phyloP scores from a whole-genome alignment of 2,888 invertebrate species.

The Synanthedon tipuliformis region DNA sequence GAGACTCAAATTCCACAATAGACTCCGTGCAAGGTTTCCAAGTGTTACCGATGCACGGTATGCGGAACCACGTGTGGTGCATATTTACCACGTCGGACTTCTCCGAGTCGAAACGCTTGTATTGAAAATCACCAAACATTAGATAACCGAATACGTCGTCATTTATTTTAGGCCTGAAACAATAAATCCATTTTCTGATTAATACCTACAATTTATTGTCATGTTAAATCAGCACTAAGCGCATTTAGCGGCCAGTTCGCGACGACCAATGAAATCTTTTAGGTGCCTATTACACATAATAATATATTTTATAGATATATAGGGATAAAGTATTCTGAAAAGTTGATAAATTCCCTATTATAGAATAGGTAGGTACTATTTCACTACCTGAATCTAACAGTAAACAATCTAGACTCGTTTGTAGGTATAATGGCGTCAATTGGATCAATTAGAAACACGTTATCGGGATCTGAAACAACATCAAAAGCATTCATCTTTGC shows the following conservation, averaged over 20 bases:
- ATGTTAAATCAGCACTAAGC: too few relatives aligned
- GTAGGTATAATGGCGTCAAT: conserved; percentile 42
- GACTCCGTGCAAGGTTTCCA: conserved; percentile 51
- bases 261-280: too few relatives aligned
- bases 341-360: not conserved
- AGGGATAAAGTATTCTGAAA: not conserved
- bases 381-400: conserved; percentile 50
- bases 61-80: conserved; percentile 53
- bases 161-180: conserved; percentile 37
- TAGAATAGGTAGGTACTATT: too few relatives aligned
- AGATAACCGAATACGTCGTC: conserved; percentile 50
- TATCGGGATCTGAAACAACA: conserved; percentile 46
- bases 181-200: not conserved
- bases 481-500: not conserved
- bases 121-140: conserved; percentile 52
- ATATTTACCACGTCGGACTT: conserved; percentile 17
- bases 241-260: too few relatives aligned
- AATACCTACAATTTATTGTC: too few relatives aligned
- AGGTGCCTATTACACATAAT: not conserved
- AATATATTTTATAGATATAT: not conserved
- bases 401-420: conserved; percentile 53
- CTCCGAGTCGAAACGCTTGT: conserved; percentile 22
- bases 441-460: conserved; percentile 51
- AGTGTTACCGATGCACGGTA: conserved; percentile 58
- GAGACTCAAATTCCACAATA: conserved; percentile 49